Conservation (phyloP, 2,797 vertebrate species). For the Chromobotia macracanthus region DNA sequence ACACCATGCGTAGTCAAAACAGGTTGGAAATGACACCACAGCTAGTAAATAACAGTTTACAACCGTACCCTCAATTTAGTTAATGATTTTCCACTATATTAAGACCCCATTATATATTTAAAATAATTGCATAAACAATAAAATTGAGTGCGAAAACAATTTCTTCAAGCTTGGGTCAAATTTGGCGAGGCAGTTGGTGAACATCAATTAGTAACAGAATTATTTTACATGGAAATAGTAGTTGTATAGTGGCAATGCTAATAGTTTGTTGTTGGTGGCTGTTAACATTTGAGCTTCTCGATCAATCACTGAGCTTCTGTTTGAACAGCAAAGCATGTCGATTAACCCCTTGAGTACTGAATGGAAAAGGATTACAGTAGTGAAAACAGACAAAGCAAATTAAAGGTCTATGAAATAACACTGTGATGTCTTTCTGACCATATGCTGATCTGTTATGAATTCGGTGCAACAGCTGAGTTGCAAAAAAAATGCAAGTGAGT, state of each 20-base stretch:
- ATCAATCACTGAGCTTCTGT: neutral
- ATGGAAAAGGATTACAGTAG: neutral
- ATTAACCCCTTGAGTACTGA: slow-evolving; percentile 18
- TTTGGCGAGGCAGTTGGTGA: neutral
- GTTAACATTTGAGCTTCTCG: neutral
- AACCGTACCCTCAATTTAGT: neutral
- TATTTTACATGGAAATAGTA: neutral
- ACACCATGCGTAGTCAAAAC: neutral
- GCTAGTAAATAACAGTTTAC: slow-evolving; percentile 22
- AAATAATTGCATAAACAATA: neutral
- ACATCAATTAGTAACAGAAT: slow-evolving; percentile 32
- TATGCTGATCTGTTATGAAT: neutral
- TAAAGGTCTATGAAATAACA: neutral
- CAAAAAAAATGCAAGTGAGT: slow-evolving; percentile 3
- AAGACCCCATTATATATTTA: slow-evolving; percentile 1
- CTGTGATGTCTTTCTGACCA: neutral
- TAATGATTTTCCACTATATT: neutral
- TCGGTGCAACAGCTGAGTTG: neutral
- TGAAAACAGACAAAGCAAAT: slow-evolving; percentile 1
- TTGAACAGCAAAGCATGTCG: slow-evolving; percentile 23
- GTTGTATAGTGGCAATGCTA: neutral
- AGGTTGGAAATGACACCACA: slow-evolving; percentile 36
- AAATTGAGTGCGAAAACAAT: slow-evolving; percentile 13
- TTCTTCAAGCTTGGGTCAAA: neutral
- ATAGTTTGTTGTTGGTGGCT: slow-evolving; percentile 25